Conservation (phyloP, 2,888 invertebrate species). For the Onthophagus sagittarius region DNA sequence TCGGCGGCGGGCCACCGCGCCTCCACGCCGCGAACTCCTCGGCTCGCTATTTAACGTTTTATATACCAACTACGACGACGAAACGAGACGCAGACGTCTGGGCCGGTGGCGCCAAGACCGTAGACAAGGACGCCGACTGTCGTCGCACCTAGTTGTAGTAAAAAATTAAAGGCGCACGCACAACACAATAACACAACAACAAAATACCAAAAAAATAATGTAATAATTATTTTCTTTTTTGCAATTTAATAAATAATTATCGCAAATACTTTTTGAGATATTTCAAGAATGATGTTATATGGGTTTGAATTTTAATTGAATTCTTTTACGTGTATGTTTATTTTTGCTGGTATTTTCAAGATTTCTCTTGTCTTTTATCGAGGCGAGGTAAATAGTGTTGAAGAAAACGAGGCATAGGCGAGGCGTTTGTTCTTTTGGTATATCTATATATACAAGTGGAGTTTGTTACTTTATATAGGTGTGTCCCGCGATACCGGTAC, state of each 20-base stretch:
- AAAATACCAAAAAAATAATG: not conserved
- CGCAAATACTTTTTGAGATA: not conserved
- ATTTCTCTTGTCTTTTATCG: not conserved
- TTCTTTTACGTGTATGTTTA: too few relatives aligned
- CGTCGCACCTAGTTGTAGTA: not conserved
- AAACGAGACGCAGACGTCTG: not conserved
- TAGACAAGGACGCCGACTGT: not conserved
- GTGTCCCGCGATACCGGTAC: constrained; percentile 1
- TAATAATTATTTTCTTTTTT: not conserved
- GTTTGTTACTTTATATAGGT: not conserved
- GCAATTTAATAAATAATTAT: not conserved
- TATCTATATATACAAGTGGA: not conserved
- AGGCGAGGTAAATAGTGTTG: too few relatives aligned
- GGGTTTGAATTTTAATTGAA: too few relatives aligned
- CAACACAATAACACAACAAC: not conserved
- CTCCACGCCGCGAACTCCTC: not conserved
- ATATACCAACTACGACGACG: not conserved
- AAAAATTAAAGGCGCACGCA: not conserved
- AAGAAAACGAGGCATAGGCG: not conserved
- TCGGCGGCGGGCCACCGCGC: not conserved
- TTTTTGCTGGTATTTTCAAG: too few relatives aligned
- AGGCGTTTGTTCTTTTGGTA: not conserved
- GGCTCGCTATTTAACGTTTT: not conserved
- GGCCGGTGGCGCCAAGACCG: not conserved
- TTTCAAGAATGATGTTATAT: not conserved